These are phyloP conservation scores for Athetis lepigone DNA, from an alignment of 2,888 invertebrate species.

Conservation along the genomic window DNA sequence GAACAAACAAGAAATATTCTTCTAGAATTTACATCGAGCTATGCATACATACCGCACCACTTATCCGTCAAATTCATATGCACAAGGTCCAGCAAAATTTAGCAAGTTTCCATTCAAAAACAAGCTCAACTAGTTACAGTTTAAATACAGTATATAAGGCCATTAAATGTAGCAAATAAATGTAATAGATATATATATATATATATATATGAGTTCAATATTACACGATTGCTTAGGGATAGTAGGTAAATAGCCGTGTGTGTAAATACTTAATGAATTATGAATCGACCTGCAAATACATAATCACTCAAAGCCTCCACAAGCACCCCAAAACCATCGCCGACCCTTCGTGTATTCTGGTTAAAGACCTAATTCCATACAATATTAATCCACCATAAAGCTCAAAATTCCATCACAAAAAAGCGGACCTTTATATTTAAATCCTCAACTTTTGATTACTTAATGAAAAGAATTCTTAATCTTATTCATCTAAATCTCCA, in stretches of 20 bases:
- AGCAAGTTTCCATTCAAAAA: too few relatives aligned
- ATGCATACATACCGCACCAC: too few relatives aligned
- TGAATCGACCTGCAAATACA: conserved; percentile 19
- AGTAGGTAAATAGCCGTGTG: conserved; percentile 34
- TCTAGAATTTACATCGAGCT: too few relatives aligned
- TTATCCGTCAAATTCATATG: too few relatives aligned
- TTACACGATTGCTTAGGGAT: not conserved
- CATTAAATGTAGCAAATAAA: too few relatives aligned
- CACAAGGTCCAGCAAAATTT: too few relatives aligned
- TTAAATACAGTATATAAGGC: too few relatives aligned
- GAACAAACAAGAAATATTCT: too few relatives aligned
- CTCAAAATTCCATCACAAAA: conserved; percentile 25
- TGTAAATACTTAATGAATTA: conserved; percentile 28
- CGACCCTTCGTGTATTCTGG: conserved; percentile 32
- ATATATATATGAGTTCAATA: too few relatives aligned
- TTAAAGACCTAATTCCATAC: conserved; percentile 33
- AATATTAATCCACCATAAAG: conserved; percentile 14
- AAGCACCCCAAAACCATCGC: not conserved
- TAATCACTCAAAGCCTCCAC: conserved; percentile 36
- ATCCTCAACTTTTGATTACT: conserved; percentile 44
- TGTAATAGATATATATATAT: too few relatives aligned
- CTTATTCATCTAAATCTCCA: conserved; percentile 37
- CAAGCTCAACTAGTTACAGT: too few relatives aligned
- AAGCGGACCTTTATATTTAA: conserved; percentile 33
- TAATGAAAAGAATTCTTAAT: conserved; percentile 45